Base-by-base conservation (phyloP, 2,113 vertebrate genomes). In the Sorex araneus region DNA sequence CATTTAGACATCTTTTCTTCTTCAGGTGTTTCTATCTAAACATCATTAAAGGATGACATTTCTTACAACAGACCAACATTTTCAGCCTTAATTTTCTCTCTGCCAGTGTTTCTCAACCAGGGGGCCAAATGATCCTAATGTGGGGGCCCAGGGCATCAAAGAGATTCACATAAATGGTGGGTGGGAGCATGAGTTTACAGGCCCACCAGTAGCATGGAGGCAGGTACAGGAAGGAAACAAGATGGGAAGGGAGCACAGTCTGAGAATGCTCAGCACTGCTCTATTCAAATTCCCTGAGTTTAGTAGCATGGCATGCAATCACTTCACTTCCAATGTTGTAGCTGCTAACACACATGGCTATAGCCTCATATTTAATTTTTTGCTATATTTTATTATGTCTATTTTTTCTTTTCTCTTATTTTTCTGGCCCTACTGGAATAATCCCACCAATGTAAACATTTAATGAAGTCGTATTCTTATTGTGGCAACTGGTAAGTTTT, bases 401-500 rank as follows among this genome's bases (percentile, higher is more conserved):
- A 27, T 18, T 3, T 78, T 36, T 77, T 3, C 36, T 21, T 75
- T 54, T 73, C 27, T 50, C 30, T 57, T 64, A 54, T 12, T 40
- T 15, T n/a, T 34, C 19, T 81, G 12, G 9, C 30, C 18, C 30
- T 77, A 70, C 25, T 78, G 2, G 27, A 80, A 78, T 94, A 12
- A 84, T 6, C 16, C 25, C 9, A 54, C 12, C 32, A 93, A 6
- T 84, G 7, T 34, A 87, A 89, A 71, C 32, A 84, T 90, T 80
- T 93, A 84, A 81, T 21, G 83, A 79, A 89, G 74, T 54, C 70
- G 6, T 25, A 87, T 88, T 73, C 18, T 69, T 54, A 63, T 54
- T 80, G n/a, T 74, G 40, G 16, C 8, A 92, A 81, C 77, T 8
- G 84, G 82, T 78, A 82, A 64, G 78, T 78, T 84, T 84, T 92